phyloP scores from a whole-genome alignment of 2,113 vertebrate species.

The Tricholaema leucomelas region DNA sequence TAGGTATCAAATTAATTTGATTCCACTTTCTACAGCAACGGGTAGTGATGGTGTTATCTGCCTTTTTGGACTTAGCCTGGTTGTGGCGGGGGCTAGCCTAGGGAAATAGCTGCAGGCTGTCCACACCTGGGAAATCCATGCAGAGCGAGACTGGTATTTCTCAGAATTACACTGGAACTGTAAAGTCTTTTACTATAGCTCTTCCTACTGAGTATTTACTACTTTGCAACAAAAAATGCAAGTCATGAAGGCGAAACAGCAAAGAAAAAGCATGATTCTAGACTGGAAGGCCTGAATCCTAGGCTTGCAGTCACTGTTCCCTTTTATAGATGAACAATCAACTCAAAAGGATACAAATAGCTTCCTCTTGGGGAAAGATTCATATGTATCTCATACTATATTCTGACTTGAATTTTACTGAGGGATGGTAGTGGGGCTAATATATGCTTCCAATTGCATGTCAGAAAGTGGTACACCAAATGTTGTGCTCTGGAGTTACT shows the following conservation, averaged over 20 bases:
- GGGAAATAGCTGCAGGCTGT: background rate
- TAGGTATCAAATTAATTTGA: background rate
- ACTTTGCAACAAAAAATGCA: background rate
- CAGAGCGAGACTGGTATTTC: background rate
- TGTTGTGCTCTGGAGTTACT: background rate
- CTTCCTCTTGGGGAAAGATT: background rate
- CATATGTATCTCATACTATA: background rate
- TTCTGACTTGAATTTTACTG: background rate
- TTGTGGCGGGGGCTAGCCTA: background rate
- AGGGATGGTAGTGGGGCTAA: background rate
- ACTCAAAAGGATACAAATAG: background rate
- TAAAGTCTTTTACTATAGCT: background rate
- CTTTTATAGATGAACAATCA: background rate
- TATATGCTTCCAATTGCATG: rapidly evolving
- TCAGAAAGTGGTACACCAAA: background rate
- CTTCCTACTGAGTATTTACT: background rate
- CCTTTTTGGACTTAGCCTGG: background rate
- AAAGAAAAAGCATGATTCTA: background rate
- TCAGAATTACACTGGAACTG: rapidly evolving
- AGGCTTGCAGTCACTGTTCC: background rate
- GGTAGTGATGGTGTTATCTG: background rate
- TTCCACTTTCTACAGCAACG: background rate
- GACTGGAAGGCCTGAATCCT: background rate
- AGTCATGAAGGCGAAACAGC: background rate
- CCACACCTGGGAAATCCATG: background rate